Conservation (phyloP, 2,113 vertebrate genomes). For the Mixornis gularis region DNA sequence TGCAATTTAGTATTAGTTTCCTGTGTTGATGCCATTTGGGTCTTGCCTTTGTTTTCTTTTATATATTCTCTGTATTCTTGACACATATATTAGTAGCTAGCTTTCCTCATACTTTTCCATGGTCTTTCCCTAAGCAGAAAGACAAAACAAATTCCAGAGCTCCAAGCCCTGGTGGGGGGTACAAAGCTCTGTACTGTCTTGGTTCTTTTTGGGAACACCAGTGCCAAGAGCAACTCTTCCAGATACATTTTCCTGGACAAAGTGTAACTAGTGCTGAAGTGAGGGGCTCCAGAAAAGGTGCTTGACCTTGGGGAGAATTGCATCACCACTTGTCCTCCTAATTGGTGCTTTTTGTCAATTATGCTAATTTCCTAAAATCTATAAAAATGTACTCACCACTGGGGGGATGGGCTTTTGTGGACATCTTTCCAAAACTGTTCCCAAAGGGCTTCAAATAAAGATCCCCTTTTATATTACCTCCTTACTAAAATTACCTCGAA, state of each 20-base stretch:
- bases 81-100: background rate
- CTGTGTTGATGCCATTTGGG: background rate
- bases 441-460: background rate
- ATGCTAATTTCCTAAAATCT: too few relatives aligned
- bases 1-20: background rate
- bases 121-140: background rate
- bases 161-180: background rate
- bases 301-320: background rate
- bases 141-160: background rate
- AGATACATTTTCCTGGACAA: background rate
- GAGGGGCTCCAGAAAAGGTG: background rate
- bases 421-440: background rate
- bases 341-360: background rate
- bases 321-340: background rate
- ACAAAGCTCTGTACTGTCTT: background rate
- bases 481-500: background rate
- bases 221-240: background rate
- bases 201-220: background rate
- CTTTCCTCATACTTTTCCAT: background rate
- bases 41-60: background rate
- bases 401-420: background rate
- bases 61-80: background rate
- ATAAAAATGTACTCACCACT: background rate
- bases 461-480: background rate
- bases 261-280: background rate